Evolutionary conservation across 2,888 invertebrate genomes (phyloP), one percentile per base, ranked within the genome.

Genomic region (Drosophila histrio): DNA sequence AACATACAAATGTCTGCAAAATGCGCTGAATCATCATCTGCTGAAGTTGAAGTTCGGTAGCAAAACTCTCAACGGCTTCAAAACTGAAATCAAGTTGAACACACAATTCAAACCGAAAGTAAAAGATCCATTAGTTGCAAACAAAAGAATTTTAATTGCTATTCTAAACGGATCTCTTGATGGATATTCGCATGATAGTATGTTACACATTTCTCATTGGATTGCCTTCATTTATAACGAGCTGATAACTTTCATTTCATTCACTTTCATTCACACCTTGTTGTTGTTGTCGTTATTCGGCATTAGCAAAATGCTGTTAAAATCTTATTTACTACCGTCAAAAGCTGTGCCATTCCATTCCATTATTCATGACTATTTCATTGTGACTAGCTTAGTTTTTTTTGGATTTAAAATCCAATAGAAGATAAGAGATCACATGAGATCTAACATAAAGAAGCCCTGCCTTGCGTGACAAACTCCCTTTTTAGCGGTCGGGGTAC

Each of bases 191-290:
- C 50, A 49, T 46, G 47, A 64, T 67, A n/a, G n/a, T n/a, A 43
- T 60, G 58, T n/a, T 62, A 43, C 49, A 69, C 49, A 65, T 64
- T 62, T 52, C 38, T 28, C 52, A 52, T 52, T 34, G 32, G 38
- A 80, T 74, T 74, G 65, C 60, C 61, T 60, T 57, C 43, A 57
- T 58, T 62, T 70, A 24, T 19, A 52, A 71, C 59, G 65, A 38
- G 53, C 53, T 52, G 79, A 80, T 85, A 81, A 78, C 85, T 80
- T 80, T 80, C 85, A 78, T 78, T 77, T 87, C 57, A 72, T 71
- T 84, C 65, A 70, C 86, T 84, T 82, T 87, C 81, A 68, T 84
- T 87, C 78, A 80, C 87, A 87, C 81, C 66, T 86, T 50, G 30
- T 34, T 30, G 47, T 28, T 43, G 34, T 38, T 26, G 26, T 19